Percentiles rank a stretch among this genome's conserved stretches.
Conservation (phyloP, 2,113 vertebrate species). For the Todiramphus chloris region DNA sequence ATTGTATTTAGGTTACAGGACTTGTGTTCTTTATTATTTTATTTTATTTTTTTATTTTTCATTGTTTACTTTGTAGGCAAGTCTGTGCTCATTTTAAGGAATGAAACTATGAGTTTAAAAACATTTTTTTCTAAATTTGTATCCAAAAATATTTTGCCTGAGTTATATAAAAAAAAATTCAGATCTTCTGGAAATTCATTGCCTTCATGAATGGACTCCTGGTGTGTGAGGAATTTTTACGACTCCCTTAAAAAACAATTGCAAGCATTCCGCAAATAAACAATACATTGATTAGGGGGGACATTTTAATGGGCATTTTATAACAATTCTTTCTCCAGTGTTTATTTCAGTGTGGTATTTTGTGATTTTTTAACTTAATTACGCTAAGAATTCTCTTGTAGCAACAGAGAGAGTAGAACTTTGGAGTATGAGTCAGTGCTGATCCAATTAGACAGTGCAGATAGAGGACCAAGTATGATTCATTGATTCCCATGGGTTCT, state of each 20-base stretch:
- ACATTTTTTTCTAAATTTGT: neutral
- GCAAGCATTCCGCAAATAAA: constrained; percentile 42
- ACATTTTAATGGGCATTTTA: neutral
- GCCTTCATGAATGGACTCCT: constrained; percentile 3
- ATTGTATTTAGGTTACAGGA: constrained; percentile 47
- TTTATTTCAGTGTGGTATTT: constrained; percentile 18
- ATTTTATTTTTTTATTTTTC: constrained; percentile 25
- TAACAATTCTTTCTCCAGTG: neutral
- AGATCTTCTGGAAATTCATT: constrained; percentile 5
- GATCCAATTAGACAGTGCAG: neutral
- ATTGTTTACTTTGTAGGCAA: constrained; percentile 33
- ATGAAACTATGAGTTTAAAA: neutral
- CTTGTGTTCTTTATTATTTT: neutral
- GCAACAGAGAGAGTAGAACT: neutral
- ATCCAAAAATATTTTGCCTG: constrained; percentile 42
- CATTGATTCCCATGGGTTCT: neutral
- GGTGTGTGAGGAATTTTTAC: constrained; percentile 33
- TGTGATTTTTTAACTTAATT: constrained; percentile 5
- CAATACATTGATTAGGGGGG: neutral
- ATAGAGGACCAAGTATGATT: neutral
- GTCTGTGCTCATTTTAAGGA: constrained; percentile 10
- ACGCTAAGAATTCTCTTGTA: neutral
- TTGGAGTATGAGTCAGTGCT: neutral
- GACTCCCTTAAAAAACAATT: constrained; percentile 36
- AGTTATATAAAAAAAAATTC: neutral